A percentile compares a stretch with the other conserved stretches of the same genome.
Conservation (phyloP, 2,888 invertebrate species). For the Drosophila formosana region DNA sequence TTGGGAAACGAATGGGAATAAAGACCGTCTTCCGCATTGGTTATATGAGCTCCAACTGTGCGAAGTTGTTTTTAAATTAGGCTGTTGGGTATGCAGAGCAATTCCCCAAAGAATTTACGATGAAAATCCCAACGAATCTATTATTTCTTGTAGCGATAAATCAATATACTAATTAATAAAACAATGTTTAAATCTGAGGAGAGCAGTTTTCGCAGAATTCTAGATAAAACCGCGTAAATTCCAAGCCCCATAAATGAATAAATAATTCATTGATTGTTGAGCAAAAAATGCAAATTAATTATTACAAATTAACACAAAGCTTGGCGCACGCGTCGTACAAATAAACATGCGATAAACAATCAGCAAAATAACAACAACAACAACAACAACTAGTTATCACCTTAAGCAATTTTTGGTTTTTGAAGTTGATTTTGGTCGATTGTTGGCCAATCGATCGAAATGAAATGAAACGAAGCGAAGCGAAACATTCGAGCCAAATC, state of each 20-base stretch:
- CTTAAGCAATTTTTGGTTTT: slow-evolving; percentile 40
- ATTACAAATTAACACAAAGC: slow-evolving; percentile 68
- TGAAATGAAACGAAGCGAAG: background rate
- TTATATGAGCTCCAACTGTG: slow-evolving; percentile 26
- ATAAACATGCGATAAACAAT: slow-evolving; percentile 53
- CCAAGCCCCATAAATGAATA: slow-evolving; percentile 39
- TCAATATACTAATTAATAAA: background rate
- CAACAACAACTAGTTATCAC: slow-evolving; percentile 44
- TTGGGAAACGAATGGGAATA: background rate
- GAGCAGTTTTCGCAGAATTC: slow-evolving; percentile 26
- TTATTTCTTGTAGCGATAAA: background rate
- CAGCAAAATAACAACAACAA: slow-evolving; percentile 19
- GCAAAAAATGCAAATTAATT: slow-evolving; percentile 63
- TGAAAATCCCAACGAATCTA: background rate
- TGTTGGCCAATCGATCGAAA: slow-evolving; percentile 57
- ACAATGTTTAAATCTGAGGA: background rate
- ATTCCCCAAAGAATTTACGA: background rate
- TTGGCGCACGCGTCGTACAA: slow-evolving; percentile 55
- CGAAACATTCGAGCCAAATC: slow-evolving; percentile 15
- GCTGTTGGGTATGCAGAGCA: slow-evolving; percentile 43
- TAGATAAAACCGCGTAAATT: slow-evolving; percentile 16
- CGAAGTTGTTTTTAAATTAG: slow-evolving; percentile 25
- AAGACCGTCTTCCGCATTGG: slow-evolving; percentile 27
- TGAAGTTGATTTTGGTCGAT: slow-evolving; percentile 39
- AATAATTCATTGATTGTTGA: slow-evolving; percentile 56